Conservation (phyloP, 2,797 vertebrate genomes). For the Tangara arthus region DNA sequence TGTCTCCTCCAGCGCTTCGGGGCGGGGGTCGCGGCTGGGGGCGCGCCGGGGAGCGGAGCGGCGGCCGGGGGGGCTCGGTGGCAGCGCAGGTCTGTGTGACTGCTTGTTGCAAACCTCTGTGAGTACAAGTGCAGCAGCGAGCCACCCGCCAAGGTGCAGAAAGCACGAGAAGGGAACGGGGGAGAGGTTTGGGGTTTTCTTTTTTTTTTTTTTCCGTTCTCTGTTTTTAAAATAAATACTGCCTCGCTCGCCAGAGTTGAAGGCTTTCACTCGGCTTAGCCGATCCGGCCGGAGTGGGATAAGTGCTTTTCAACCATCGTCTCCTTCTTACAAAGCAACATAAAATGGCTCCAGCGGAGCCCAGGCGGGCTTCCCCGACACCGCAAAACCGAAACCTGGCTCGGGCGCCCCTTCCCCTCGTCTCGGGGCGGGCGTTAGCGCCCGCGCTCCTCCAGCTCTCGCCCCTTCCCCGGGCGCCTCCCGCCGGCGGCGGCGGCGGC, state of each 20-base stretch:
- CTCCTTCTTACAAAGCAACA: constrained; percentile 28
- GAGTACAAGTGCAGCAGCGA: constrained; percentile 45
- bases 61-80: constrained; percentile 46
- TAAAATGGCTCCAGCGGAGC: constrained; percentile 66
- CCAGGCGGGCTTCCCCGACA: background rate
- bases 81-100: constrained; percentile 70
- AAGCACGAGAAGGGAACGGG: constrained; percentile 10
- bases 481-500: background rate
- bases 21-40: constrained; percentile 59
- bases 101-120: constrained; percentile 77
- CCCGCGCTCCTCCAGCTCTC: background rate
- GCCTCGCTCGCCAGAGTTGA: constrained; percentile 48
- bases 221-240: constrained; percentile 55
- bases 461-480: background rate
- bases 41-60: constrained; percentile 34
- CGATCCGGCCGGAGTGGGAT: constrained; percentile 52
- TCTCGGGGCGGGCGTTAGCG: background rate
- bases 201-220: background rate
- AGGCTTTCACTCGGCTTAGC: constrained; percentile 56
- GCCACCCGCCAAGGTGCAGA: constrained; percentile 39
- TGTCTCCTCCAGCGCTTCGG: constrained; percentile 63
- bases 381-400: background rate
- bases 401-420: background rate
- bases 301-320: constrained; percentile 76
- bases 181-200: background rate